Evolutionary conservation across 35 echinoderm and acorn worm genomes (phyloP), one percentile per base, ranked within the genome.

Genomic region (Patiria miniata): DNA sequence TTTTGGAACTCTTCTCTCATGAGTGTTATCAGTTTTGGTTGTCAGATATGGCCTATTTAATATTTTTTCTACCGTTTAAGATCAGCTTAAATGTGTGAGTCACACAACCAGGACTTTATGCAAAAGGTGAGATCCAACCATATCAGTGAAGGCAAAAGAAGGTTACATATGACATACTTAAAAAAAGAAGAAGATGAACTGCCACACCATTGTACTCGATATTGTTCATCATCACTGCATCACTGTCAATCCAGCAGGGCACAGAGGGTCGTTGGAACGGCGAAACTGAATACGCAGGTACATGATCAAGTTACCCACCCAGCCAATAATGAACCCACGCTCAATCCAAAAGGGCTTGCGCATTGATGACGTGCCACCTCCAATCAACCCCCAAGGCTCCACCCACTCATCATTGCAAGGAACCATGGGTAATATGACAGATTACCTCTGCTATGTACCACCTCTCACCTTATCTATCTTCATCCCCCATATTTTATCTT

Each of bases 321-420:
- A 28, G 57, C 65, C 19, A 28, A 28, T 73, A 73, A 73, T 73
- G 65, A 73, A 73, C 65, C 65, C 65, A 73, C 65, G 65, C 65
- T 73, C 65, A 34, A 73, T 10, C 65, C 14, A 30, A 73, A 30
- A 12, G 65, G 65, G 65, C 65, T 28, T 73, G 65, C 65, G 26
- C 65, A 28, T 73, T 73, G 34, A 21, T 32, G 19, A 30, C 65
- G 4, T 6, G 42, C 42, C 12, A 12, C 42, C 42, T 47, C 42
- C 42, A 12, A n/a, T n/a, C n/a, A n/a, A 73, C 21, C 65, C 65
- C 6, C 65, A 30, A 73, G 42, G 42, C 42, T 47, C 65, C 65
- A 26, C 65, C 26, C 65, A 26, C 65, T 26, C 26, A 30, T 10
- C 29, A 23, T 73, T 22, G 29, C 65, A 73, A 18, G 12, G 42